Base-by-base conservation (phyloP, 2,888 invertebrate species). In the Epistrophe eligans region DNA sequence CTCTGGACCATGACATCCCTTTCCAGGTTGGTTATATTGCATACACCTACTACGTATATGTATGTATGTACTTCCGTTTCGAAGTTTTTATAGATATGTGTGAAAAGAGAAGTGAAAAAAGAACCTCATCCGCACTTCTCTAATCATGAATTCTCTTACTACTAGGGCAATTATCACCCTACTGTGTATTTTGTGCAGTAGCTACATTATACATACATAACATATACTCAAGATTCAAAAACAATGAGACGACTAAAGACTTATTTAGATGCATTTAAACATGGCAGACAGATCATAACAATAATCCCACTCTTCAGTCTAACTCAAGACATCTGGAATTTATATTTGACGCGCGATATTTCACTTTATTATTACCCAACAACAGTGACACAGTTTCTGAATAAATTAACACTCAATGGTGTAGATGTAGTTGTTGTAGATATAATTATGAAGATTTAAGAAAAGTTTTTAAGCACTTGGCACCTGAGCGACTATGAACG, bases 391-490 rank as follows among this genome's bases (percentile, higher is more conserved):
- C 79, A 40, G 79, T 76, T 87, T 79, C 45, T 72, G 79, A 87
- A 87, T 87, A 87, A 87, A 87, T 87, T 87, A 87, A 76, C 87
- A 87, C 73, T 45, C 48, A 72, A 43, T 72, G 60, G 73, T 52
- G 45, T 72, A 58, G 70, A 62, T 48, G 58, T 45, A 76, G 52
- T 43, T 3, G 24, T 24, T 24, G 24, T 24, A 24, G 24, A 24
- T 24, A 24, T 24, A 24, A 24, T 24, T 55, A 32, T 55, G 28
- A 55, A 24, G 28, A 66, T 66, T 82, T 55, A 66, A 77, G 77
- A 40, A 28, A 40, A 28, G 55, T 52, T 72, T 74, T 40, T 45
- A 58, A 80, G 60, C 43, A 84, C 77, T 84, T 84, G 84, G 81
- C 84, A 84, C 84, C 84, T 84, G 72, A 84, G 52, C 24, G 76